Percentiles rank a stretch among this genome's conserved stretches.
phyloP scores from a whole-genome alignment of 2,797 vertebrate species.

The Streptopelia turtur region DNA sequence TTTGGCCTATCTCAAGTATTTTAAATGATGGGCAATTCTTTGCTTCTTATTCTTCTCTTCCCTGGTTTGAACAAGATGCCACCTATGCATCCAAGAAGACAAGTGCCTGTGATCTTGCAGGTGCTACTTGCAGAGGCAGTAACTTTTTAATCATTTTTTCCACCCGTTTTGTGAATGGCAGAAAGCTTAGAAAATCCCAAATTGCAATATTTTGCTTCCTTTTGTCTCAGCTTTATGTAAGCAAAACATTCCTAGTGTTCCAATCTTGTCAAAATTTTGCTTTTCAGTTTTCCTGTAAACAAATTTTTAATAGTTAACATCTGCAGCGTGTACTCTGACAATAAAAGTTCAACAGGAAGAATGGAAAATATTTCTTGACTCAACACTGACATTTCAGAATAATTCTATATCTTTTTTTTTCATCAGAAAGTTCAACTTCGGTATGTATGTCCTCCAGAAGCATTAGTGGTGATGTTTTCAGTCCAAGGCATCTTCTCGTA shows the following conservation, averaged over 20 bases:
- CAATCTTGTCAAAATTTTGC: background rate
- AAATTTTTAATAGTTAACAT: background rate
- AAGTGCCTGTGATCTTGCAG: background rate
- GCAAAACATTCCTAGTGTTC: background rate
- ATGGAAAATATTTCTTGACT: background rate
- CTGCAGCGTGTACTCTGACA: background rate
- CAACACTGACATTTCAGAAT: background rate
- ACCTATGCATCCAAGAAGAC: background rate
- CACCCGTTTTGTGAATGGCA: background rate
- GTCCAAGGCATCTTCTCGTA: background rate
- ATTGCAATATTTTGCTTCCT: background rate
- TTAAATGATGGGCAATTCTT: background rate
- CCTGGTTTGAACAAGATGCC: background rate
- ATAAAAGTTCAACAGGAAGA: background rate
- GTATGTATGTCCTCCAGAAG: background rate
- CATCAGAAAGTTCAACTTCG: background rate
- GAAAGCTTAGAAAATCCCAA: background rate
- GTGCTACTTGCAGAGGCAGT: background rate
- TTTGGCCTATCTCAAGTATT: background rate
- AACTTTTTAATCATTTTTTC: background rate
- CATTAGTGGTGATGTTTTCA: background rate
- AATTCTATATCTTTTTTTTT: background rate
- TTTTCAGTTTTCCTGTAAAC: background rate
- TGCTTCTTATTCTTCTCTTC: background rate
- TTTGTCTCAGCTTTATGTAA: background rate